Conservation (phyloP, 2,888 invertebrate genomes). For the Pardosa pseudoannulata region DNA sequence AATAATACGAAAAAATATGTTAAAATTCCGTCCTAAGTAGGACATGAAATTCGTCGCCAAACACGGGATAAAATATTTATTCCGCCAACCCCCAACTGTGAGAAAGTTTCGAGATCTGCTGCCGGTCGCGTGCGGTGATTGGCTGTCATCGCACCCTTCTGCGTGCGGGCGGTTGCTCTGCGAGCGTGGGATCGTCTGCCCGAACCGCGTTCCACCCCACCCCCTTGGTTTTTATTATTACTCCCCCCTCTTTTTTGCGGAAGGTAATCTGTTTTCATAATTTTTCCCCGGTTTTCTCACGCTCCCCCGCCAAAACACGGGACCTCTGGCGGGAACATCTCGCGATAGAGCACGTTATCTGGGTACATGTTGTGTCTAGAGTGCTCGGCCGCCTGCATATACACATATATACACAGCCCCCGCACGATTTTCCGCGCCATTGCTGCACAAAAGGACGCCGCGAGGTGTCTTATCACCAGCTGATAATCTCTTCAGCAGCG, state of each 20-base stretch:
- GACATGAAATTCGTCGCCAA: conserved; percentile 14
- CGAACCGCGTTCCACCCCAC: conserved; percentile 5
- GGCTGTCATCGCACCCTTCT: conserved; percentile 51
- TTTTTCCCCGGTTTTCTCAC: conserved; percentile 63
- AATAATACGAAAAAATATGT: too few species aligned
- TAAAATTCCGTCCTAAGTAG: too few species aligned
- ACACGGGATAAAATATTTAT: background rate
- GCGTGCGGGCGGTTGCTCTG: conserved; percentile 54
- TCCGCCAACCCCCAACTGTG: conserved; percentile 29
- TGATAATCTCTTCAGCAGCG: too few species aligned
- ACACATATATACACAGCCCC: too few species aligned
- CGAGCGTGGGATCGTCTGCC: conserved; percentile 61
- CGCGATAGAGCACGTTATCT: conserved; percentile 55
- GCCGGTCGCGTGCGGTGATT: conserved; percentile 65
- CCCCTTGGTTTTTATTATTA: conserved; percentile 32
- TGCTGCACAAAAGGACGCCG: too few species aligned
- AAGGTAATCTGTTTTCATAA: conserved; percentile 64
- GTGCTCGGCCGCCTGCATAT: too few species aligned
- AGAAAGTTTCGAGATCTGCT: conserved; percentile 50
- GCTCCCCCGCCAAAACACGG: conserved; percentile 37
- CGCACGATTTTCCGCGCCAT: too few species aligned
- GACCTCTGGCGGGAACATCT: conserved; percentile 26
- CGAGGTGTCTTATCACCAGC: too few species aligned
- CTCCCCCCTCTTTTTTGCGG: conserved; percentile 16
- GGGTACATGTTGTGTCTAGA: too few species aligned